Conservation (phyloP, 1,140 invertebrate genomes). For the Papilio aristodemus region DNA sequence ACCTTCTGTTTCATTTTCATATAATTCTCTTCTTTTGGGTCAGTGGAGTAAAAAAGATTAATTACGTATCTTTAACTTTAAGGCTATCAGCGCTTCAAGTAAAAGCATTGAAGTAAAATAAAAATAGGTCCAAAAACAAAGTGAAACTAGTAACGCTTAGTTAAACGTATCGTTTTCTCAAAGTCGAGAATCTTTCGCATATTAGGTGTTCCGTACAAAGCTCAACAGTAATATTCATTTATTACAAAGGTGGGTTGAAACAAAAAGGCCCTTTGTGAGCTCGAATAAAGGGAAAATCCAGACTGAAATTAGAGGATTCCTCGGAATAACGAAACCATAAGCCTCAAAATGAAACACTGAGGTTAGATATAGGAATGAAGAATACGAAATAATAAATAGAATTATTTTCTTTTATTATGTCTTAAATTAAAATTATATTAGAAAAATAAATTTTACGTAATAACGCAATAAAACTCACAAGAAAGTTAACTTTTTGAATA, state of each 20-base stretch:
- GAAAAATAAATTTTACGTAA: no score
- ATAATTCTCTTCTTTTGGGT: no score
- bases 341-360: slow-evolving; percentile 18
- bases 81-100: no score
- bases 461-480: no score
- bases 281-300: slow-evolving; percentile 13
- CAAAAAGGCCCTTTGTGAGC: slow-evolving; percentile 5
- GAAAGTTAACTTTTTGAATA: background rate
- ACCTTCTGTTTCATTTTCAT: no score
- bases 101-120: no score
- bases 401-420: background rate
- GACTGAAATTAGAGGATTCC: slow-evolving; percentile 22
- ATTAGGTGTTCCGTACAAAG: slow-evolving; percentile 11
- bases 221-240: slow-evolving; percentile 22
- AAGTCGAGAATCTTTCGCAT: slow-evolving; percentile 4
- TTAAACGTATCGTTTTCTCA: background rate
- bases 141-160: background rate
- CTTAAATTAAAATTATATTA: no score
- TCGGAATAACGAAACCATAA: slow-evolving; percentile 17
- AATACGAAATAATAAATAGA: slow-evolving; percentile 4
- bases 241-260: slow-evolving; percentile 15
- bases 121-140: background rate
- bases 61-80: no score
- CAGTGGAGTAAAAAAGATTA: no score
- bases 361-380: background rate